These are phyloP conservation scores for Chiloscyllium punctatum DNA, from an alignment of 2,797 vertebrate species.

Conservation along the genomic window DNA sequence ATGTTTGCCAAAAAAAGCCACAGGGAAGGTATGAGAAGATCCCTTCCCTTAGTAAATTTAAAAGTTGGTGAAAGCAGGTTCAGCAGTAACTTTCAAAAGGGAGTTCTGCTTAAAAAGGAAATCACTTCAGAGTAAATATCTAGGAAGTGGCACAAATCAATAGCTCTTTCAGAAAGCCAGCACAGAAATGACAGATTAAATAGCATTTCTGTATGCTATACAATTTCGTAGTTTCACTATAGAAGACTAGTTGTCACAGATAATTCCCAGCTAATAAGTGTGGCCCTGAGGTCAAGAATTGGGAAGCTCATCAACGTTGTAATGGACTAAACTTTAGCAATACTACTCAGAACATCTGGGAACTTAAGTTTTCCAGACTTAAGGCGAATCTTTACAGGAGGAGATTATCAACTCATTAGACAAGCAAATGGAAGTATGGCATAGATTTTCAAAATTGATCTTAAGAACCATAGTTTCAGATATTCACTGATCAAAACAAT, in stretches of 20 bases:
- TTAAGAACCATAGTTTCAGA: neutral
- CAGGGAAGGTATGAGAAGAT: neutral
- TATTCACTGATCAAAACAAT: neutral
- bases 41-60: neutral
- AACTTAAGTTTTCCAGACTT: neutral
- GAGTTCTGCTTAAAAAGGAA: neutral
- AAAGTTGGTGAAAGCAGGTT: neutral
- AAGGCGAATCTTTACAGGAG: neutral
- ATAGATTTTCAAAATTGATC: neutral
- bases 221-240: no score
- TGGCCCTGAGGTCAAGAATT: no score
- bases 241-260: no score
- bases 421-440: neutral
- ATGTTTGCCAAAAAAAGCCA: neutral
- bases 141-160: neutral
- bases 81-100: neutral
- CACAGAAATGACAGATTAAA: neutral
- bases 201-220: neutral
- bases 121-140: neutral
- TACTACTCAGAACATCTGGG: no score
- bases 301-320: no score
- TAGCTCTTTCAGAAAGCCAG: neutral
- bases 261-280: no score
- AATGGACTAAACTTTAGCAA: no score
- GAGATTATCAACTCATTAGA: neutral